Percentiles rank a stretch among this genome's conserved stretches.
phyloP scores from a whole-genome alignment of 2,888 invertebrate genomes.

The Hymenopus coronatus region DNA sequence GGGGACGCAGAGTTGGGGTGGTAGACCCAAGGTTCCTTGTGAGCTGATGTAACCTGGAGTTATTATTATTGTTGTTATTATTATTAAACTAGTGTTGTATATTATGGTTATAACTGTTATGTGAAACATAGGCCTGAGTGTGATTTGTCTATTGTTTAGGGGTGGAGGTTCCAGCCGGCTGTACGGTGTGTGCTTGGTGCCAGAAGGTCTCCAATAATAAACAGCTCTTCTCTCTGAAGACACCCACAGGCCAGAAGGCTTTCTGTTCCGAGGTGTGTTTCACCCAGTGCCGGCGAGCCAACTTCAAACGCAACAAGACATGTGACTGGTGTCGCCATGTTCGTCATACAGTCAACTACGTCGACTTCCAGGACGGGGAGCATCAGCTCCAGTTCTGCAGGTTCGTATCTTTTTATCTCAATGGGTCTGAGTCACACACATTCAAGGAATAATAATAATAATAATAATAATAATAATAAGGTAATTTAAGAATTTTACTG shows the following conservation, averaged over 20 bases:
- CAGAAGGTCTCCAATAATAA: conserved; percentile 51
- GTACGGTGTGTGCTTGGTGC: conserved; percentile 66
- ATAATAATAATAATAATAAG: too few species aligned
- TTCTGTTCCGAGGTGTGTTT: conserved; percentile 90
- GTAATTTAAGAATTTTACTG: too few species aligned
- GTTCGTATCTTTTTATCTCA: conserved; percentile 34
- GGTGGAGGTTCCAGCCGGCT: conserved; percentile 32
- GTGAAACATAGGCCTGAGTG: too few species aligned
- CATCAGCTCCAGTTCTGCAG: conserved; percentile 80
- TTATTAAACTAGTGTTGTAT: too few species aligned
- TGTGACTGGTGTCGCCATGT: conserved; percentile 94
- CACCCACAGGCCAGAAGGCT: conserved; percentile 48
- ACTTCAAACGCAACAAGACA: conserved; percentile 86
- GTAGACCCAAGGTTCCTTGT: too few species aligned
- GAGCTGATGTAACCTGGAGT: too few species aligned
- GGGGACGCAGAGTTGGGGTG: too few species aligned
- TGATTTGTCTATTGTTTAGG: neutral
- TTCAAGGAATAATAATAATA: neutral
- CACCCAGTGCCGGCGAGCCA: conserved; percentile 82
- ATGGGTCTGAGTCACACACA: neutral
- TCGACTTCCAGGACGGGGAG: conserved; percentile 88
- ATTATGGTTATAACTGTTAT: too few species aligned
- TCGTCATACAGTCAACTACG: conserved; percentile 84
- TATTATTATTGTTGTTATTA: too few species aligned
- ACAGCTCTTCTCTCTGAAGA: conserved; percentile 36